Percentiles rank a stretch among this genome's conserved stretches.
Evolutionary conservation across 2,113 vertebrate species (phyloP).

Genomic region (Epinephelus fuscoguttatus): DNA sequence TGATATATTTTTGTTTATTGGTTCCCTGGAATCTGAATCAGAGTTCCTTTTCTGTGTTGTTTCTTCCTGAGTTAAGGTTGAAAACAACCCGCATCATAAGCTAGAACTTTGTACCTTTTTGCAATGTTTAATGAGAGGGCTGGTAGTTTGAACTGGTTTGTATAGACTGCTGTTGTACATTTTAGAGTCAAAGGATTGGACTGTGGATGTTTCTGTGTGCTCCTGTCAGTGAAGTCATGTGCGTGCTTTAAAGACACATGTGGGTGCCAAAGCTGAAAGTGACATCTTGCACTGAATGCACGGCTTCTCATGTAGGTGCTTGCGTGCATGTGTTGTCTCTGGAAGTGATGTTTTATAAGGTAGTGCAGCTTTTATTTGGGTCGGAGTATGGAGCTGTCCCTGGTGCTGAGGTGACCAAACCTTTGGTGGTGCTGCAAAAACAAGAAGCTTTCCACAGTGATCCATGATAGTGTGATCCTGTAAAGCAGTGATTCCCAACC

Average conservation of each 20-base stretch:
- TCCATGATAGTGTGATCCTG: neutral
- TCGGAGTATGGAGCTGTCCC: slow-evolving; percentile 53
- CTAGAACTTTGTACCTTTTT: slow-evolving; percentile 23
- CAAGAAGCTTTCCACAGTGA: neutral
- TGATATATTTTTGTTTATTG: slow-evolving; percentile 5
- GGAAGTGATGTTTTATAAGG: neutral
- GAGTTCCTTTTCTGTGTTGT: slow-evolving; percentile 20
- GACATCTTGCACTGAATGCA: neutral
- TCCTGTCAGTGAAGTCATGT: neutral
- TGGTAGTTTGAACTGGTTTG: slow-evolving; percentile 23
- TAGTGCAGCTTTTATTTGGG: neutral
- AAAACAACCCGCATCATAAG: slow-evolving; percentile 8
- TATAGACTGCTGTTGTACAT: slow-evolving; percentile 9
- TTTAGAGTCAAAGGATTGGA: neutral
- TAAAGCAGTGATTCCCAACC: slow-evolving; percentile 7
- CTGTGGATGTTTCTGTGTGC: slow-evolving; percentile 4
- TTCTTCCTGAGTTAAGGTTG: neutral
- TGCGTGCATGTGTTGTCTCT: neutral
- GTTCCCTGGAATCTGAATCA: slow-evolving; percentile 28
- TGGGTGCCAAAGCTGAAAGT: slow-evolving; percentile 10
- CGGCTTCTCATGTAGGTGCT: neutral
- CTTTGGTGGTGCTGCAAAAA: neutral
- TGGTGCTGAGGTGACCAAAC: slow-evolving; percentile 59
- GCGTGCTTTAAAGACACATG: slow-evolving; percentile 1
- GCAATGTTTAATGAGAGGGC: slow-evolving; percentile 9